These are phyloP conservation scores for Myotis findleyi DNA, from an alignment of 2,797 vertebrate species.

Conservation along the genomic window DNA sequence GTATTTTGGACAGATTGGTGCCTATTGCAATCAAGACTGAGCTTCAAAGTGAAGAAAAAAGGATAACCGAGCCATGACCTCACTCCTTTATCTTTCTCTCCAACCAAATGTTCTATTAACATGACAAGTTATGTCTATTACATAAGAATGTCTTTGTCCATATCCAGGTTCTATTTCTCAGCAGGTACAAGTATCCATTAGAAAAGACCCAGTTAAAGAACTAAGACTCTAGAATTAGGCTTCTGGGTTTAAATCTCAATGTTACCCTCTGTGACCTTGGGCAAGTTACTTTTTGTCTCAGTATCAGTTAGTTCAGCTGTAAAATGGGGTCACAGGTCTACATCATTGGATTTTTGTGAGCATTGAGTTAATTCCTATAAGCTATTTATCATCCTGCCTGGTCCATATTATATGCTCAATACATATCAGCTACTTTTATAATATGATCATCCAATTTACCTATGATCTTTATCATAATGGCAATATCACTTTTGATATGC, in stretches of 20 bases:
- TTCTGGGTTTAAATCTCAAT: constrained; percentile 31
- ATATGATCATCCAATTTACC: not conserved
- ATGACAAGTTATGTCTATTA: not conserved
- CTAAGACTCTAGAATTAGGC: not conserved
- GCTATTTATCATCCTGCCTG: not conserved
- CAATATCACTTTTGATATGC: constrained; percentile 15
- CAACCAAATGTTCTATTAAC: not conserved
- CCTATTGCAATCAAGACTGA: not conserved
- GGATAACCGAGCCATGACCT: not conserved
- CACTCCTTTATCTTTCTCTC: not conserved
- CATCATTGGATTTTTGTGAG: not conserved
- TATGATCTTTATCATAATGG: not conserved
- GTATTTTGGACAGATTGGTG: not conserved
- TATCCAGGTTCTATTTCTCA: not conserved
- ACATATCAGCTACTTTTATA: not conserved
- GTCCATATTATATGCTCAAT: not conserved
- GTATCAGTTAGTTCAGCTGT: not conserved
- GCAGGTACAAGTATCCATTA: not conserved
- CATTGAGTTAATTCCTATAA: not conserved
- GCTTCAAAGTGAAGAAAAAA: not conserved
- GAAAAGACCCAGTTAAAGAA: constrained; percentile 23
- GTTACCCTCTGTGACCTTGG: not conserved
- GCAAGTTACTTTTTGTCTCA: not conserved
- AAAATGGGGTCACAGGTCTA: not conserved
- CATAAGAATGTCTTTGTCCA: not conserved